phyloP scores from a whole-genome alignment of 2,888 invertebrate species.

The Ethmia dodecea region DNA sequence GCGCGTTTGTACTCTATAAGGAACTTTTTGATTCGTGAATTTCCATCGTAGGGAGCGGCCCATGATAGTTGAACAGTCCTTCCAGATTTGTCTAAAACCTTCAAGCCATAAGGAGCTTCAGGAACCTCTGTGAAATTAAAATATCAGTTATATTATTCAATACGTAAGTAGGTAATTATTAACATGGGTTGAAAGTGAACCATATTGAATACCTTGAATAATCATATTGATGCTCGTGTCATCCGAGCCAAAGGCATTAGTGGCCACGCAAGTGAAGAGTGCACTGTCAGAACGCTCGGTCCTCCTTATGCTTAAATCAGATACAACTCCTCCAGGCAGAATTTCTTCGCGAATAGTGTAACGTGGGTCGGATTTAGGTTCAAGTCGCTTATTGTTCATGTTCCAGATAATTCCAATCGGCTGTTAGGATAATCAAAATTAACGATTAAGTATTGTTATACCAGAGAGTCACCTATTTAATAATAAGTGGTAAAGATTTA shows the following conservation, averaged over 20 bases:
- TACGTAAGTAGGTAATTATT: neutral
- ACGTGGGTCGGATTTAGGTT: slow-evolving; percentile 91
- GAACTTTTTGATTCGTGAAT: slow-evolving; percentile 92
- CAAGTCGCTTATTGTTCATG: slow-evolving; percentile 94
- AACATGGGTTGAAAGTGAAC: neutral
- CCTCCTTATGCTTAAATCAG: slow-evolving; percentile 92
- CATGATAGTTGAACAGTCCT: slow-evolving; percentile 93
- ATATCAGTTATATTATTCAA: neutral
- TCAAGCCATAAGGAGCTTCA: slow-evolving; percentile 91
- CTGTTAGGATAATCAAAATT: slow-evolving; percentile 35
- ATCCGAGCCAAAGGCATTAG: slow-evolving; percentile 95
- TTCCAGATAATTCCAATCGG: slow-evolving; percentile 97
- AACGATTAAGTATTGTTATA: no score
- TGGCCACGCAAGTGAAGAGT: slow-evolving; percentile 93
- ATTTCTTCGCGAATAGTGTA: slow-evolving; percentile 93
- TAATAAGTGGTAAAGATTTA: no score
- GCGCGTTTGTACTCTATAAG: slow-evolving; percentile 94
- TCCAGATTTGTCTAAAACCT: slow-evolving; percentile 94
- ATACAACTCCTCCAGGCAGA: slow-evolving; percentile 90
- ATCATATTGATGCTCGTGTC: slow-evolving; percentile 97
- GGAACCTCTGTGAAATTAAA: slow-evolving; percentile 84
- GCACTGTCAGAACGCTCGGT: slow-evolving; percentile 94
- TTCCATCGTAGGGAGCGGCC: slow-evolving; percentile 95
- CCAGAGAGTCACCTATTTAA: no score
- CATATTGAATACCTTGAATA: slow-evolving; percentile 85